Percentiles rank a stretch among this genome's conserved stretches.
Conservation (phyloP, 64 coral and sea anemone species). For the Platygyra sinensis region DNA sequence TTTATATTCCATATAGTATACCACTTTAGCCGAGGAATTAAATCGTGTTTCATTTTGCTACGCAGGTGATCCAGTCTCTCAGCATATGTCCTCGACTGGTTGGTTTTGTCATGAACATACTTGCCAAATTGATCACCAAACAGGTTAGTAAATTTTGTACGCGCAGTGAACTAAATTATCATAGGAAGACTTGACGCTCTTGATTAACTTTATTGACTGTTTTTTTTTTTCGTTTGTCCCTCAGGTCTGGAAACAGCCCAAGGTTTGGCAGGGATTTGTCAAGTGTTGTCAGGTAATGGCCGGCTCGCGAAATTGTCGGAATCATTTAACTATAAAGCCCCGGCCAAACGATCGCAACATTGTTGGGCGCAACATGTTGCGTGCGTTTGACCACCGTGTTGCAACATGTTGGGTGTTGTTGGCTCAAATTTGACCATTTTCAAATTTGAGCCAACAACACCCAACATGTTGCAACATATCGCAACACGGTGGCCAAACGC, state of each 20-base stretch:
- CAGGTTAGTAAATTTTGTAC: conserved; percentile 54
- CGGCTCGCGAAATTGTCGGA: not conserved
- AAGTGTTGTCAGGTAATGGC: conserved; percentile 93
- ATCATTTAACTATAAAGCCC: too few species aligned
- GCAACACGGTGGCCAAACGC: too few species aligned
- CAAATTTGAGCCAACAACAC: too few species aligned
- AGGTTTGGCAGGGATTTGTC: conserved; percentile 99
- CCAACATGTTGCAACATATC: too few species aligned
- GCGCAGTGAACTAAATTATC: not conserved
- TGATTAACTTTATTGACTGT: not conserved
- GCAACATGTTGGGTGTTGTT: too few species aligned
- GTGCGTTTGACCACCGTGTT: too few species aligned
- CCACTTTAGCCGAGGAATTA: too few species aligned
- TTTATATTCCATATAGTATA: too few species aligned
- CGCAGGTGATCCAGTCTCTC: conserved; percentile 96
- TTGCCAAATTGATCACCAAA: conserved; percentile 98
- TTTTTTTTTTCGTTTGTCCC: not conserved
- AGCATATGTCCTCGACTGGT: conserved; percentile 97
- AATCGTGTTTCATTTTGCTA: not conserved
- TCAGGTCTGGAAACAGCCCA: conserved; percentile 99
- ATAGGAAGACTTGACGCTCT: not conserved
- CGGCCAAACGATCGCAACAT: too few species aligned
- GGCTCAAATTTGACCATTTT: too few species aligned
- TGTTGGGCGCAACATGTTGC: too few species aligned
- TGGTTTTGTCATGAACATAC: conserved; percentile 96